phyloP scores from a whole-genome alignment of 2,113 vertebrate species.

The Etia nguti region DNA sequence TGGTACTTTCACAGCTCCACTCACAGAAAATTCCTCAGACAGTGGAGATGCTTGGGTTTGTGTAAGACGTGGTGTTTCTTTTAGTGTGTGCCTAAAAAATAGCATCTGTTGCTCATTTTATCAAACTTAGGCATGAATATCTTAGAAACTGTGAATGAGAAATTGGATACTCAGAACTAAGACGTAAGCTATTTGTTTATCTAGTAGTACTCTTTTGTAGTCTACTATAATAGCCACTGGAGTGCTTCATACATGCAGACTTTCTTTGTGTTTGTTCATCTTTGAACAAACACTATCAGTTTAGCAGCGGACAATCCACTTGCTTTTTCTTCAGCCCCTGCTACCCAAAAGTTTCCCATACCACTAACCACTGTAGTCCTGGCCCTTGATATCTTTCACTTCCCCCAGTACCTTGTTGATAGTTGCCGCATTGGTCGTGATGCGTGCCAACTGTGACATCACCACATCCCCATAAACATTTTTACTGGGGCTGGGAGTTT shows the following conservation, averaged over 20 bases:
- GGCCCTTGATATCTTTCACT: neutral
- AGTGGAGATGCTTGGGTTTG: neutral
- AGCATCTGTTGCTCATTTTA: neutral
- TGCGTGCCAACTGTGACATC: neutral
- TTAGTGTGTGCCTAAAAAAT: neutral
- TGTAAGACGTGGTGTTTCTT: neutral
- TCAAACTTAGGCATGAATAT: neutral
- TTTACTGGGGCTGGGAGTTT: neutral
- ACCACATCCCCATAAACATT: neutral
- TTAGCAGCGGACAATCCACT: neutral
- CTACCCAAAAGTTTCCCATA: neutral
- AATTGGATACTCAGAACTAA: neutral
- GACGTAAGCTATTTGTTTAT: neutral
- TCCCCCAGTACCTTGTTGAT: neutral
- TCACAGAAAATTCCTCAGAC: neutral
- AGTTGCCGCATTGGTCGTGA: neutral
- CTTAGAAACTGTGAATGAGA: neutral
- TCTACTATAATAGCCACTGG: neutral
- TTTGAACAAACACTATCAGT: neutral
- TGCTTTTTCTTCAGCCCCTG: neutral
- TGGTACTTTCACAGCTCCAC: neutral
- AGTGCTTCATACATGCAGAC: neutral
- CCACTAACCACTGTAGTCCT: neutral
- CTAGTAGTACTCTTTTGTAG: neutral
- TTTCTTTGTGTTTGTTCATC: neutral